phyloP scores from a whole-genome alignment of 2,888 invertebrate species.

The Hydraecia micacea region DNA sequence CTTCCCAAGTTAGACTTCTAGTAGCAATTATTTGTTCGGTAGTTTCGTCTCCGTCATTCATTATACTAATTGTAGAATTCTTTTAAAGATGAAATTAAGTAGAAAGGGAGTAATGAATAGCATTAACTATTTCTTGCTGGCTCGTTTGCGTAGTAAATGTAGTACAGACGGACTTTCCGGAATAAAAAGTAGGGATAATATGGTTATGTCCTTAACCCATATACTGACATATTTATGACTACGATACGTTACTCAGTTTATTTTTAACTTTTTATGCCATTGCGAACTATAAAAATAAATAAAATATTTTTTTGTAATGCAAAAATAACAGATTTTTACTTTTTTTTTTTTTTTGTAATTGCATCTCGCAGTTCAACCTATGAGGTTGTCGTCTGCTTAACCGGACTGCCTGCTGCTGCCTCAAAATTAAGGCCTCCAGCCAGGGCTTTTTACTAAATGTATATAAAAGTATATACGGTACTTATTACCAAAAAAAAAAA shows the following conservation, averaged over 20 bases:
- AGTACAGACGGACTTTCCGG: constrained; percentile 24
- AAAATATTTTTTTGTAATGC: neutral
- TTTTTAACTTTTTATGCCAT: constrained; percentile 16
- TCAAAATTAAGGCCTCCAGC: no score
- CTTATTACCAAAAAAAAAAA: no score
- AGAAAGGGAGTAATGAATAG: constrained; percentile 31
- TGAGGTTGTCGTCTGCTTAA: no score
- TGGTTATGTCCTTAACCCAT: constrained; percentile 49
- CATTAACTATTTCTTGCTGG: constrained; percentile 28
- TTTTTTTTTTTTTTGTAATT: no score
- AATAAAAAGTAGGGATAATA: constrained; percentile 46
- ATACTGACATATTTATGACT: constrained; percentile 29
- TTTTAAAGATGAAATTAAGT: constrained; percentile 20
- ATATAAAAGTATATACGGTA: neutral
- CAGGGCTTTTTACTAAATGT: no score
- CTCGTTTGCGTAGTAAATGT: constrained; percentile 33
- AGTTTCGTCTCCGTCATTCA: neutral
- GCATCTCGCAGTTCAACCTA: no score
- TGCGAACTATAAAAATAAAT: neutral
- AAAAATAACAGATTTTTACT: neutral
- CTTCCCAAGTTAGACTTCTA: constrained; percentile 1
- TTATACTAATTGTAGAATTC: constrained; percentile 8
- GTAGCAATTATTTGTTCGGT: constrained; percentile 1
- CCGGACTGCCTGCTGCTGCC: no score
- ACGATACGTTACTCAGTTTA: constrained; percentile 9